A percentile compares a stretch with the other conserved stretches of the same genome.
Evolutionary conservation across 2,888 invertebrate genomes (phyloP).

Genomic region (Mythimna albipuncta): DNA sequence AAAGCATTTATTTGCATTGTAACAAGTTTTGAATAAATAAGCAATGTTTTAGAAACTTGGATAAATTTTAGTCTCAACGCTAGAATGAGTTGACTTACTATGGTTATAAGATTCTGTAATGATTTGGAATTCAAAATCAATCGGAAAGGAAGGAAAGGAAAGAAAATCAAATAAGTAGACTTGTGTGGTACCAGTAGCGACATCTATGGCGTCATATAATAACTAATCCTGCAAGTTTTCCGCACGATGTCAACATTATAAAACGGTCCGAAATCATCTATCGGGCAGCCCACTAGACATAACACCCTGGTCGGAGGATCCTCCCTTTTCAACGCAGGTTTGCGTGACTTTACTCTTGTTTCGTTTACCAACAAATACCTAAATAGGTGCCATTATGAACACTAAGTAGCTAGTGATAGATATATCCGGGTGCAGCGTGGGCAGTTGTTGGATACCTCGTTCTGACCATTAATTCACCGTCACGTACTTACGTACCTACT

Average conservation of each 20-base stretch:
- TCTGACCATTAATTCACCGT: slow-evolving; percentile 47
- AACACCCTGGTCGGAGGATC: too few species aligned
- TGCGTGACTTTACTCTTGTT: too few species aligned
- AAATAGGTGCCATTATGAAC: slow-evolving; percentile 38
- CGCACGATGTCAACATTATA: too few species aligned
- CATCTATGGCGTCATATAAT: too few species aligned
- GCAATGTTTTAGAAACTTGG: not conserved
- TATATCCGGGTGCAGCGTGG: slow-evolving; percentile 4
- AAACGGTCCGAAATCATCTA: too few species aligned
- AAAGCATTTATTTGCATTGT: slow-evolving; percentile 9
- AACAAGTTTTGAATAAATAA: slow-evolving; percentile 10
- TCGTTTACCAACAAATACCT: not conserved
- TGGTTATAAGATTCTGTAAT: slow-evolving; percentile 2
- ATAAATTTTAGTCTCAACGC: not conserved
- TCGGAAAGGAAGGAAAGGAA: not conserved
- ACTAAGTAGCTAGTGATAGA: slow-evolving; percentile 17
- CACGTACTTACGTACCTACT: slow-evolving; percentile 33
- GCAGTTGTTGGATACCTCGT: slow-evolving; percentile 17
- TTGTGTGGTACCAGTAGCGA: slow-evolving; percentile 1
- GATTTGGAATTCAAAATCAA: slow-evolving; percentile 12
- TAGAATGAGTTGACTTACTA: slow-evolving; percentile 11
- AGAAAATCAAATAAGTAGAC: slow-evolving; percentile 4
- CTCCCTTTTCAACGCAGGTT: too few species aligned
- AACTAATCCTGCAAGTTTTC: too few species aligned
- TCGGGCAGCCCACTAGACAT: too few species aligned